Evolutionary conservation across 1,140 invertebrate genomes (phyloP), one percentile per base, ranked within the genome.

Genomic region (Apis cerana): DNA sequence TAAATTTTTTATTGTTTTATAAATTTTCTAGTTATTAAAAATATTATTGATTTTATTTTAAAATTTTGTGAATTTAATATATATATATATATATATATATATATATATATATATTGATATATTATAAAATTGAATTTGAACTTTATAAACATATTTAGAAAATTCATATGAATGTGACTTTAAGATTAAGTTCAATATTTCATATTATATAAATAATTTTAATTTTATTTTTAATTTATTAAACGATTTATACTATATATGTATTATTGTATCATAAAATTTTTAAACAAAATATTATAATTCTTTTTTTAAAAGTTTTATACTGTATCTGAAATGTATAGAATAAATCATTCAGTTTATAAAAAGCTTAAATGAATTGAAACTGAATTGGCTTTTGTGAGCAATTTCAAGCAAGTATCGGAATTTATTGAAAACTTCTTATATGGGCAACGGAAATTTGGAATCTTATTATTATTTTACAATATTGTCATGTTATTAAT

Each of bases 341-440:
- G 7, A 12, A 62, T 27, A 48, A 54, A 43, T 43, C 33, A 43
- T 80, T 33, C 21, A 64, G 27, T 54, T 62, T 50, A 13, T 21
- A 17, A 54, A 82, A 23, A 70, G 67, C 48, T 58, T 23, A 68
- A 75, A 69, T 68, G 27, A 59, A 43, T 80, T 72, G 33, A 58
- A 72, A 72, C 33, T 65, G 58, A 67, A 82, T 13, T n/a, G 19
- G 59, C 54, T 67, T 64, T 79, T 58, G 75, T 75, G 59, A 65
- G 76, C 84, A 92, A 83, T 76, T 93, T 93, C 91, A 91, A 71
- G 77, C 54, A 15, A 65, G 62, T 80, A 80, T 90, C 92, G 86
- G 89, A 92, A 88, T 92, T 89, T 85, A 76, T 86, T 88, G 78
- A 92, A 93, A 93, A 89, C 89, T 91, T 91, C 92, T 92, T 93